A percentile compares a stretch with the other conserved stretches of the same genome.
Conservation (phyloP, 1,140 invertebrate species). For the Aphaenogaster rudis region DNA sequence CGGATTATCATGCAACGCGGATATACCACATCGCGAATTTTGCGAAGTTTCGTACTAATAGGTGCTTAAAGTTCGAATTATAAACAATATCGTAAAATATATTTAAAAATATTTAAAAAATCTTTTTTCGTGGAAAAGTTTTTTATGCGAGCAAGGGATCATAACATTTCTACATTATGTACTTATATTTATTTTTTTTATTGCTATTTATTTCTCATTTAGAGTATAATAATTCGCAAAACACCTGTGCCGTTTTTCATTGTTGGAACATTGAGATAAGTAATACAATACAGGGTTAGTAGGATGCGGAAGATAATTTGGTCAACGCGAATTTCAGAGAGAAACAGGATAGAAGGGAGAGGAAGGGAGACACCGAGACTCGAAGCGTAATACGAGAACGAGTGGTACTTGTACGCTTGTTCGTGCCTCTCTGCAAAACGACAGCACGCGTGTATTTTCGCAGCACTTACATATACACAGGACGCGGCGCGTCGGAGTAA, state of each 20-base stretch:
- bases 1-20: background rate
- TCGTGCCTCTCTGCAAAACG: constrained; percentile 41
- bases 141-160: background rate
- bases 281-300: constrained; percentile 37
- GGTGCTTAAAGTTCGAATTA: constrained; percentile 14
- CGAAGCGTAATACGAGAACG: constrained; percentile 31
- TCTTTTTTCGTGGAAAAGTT: background rate
- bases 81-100: background rate
- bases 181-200: background rate
- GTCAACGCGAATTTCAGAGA: constrained; percentile 14
- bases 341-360: background rate
- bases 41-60: background rate
- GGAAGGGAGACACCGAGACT: background rate
- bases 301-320: constrained; percentile 25
- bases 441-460: constrained; percentile 47
- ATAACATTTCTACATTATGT: background rate
- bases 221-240: background rate
- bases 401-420: constrained; percentile 20
- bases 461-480: constrained; percentile 24
- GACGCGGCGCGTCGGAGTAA: constrained; percentile 20
- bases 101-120: background rate
- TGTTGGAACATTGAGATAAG: constrained; percentile 36
- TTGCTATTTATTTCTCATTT: background rate
- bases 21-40: background rate
- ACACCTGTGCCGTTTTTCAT: background rate